Evolutionary conservation across 2,797 vertebrate species (phyloP).

Genomic region (Ptychobarbus kaznakovi): DNA sequence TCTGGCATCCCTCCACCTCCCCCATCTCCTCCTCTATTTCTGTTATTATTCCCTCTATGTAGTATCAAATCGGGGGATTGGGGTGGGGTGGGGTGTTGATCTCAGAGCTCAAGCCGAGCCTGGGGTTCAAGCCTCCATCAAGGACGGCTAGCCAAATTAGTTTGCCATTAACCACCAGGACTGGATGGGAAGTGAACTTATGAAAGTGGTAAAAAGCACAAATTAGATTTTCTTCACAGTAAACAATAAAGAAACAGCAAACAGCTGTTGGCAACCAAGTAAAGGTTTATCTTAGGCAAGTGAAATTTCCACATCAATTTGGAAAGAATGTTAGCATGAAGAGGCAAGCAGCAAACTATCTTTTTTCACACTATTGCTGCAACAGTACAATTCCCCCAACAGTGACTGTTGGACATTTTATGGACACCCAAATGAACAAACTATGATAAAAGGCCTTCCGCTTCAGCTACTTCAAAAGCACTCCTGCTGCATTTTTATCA

Average conservation of each 20-base stretch:
- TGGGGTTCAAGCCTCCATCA: background rate
- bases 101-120: no score
- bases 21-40: no score
- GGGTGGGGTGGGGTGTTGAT: no score
- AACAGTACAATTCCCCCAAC: background rate
- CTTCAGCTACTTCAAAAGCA: conserved; percentile 2
- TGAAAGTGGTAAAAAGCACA: background rate
- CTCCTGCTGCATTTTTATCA: background rate
- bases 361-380: background rate
- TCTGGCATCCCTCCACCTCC: no score
- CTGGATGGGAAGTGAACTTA: background rate
- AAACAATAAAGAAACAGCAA: conserved; percentile 31
- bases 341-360: background rate
- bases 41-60: no score
- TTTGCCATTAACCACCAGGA: background rate
- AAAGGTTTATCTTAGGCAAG: conserved; percentile 41
- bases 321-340: conserved; percentile 37
- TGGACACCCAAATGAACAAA: conserved; percentile 11
- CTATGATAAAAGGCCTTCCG: conserved; percentile 10
- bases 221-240: conserved; percentile 49
- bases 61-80: no score
- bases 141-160: background rate
- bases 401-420: background rate
- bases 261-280: conserved; percentile 50
- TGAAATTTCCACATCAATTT: conserved; percentile 53